phyloP scores from a whole-genome alignment of 2,113 vertebrate species.

The Rhineura floridana region DNA sequence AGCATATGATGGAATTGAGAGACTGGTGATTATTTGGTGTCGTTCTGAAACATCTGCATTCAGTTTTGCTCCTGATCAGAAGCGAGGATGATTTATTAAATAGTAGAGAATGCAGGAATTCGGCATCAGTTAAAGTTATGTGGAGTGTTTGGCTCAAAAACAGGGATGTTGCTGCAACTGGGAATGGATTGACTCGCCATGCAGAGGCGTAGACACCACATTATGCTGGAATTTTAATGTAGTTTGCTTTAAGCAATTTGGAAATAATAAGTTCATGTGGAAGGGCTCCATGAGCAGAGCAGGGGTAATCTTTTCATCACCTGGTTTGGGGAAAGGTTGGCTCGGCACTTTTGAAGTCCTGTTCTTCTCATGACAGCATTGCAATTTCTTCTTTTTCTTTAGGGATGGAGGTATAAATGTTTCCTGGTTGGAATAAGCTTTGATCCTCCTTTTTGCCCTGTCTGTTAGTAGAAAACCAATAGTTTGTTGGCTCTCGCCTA shows the following conservation, averaged over 20 bases:
- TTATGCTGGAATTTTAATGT: neutral
- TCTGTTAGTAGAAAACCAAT: neutral
- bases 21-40: neutral
- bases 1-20: neutral
- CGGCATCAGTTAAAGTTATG: neutral
- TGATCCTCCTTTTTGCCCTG: neutral
- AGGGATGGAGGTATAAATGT: neutral
- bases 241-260: neutral
- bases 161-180: constrained; percentile 10
- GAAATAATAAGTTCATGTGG: constrained; percentile 11
- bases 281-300: neutral
- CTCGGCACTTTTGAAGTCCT: neutral
- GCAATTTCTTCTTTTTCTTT: neutral
- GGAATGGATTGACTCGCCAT: neutral
- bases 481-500: neutral
- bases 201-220: constrained; percentile 18
- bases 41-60: constrained; percentile 6
- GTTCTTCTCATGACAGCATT: neutral
- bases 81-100: constrained; percentile 9
- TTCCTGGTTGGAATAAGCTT: constrained; percentile 1
- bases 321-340: neutral
- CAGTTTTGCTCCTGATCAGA: neutral
- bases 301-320: neutral
- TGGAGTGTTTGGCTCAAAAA: constrained; percentile 25
- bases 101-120: constrained; percentile 1